A percentile compares a stretch with the other conserved stretches of the same genome.
Evolutionary conservation across 2,113 vertebrate genomes (phyloP).

Genomic region (Neodon shergylaensis): DNA sequence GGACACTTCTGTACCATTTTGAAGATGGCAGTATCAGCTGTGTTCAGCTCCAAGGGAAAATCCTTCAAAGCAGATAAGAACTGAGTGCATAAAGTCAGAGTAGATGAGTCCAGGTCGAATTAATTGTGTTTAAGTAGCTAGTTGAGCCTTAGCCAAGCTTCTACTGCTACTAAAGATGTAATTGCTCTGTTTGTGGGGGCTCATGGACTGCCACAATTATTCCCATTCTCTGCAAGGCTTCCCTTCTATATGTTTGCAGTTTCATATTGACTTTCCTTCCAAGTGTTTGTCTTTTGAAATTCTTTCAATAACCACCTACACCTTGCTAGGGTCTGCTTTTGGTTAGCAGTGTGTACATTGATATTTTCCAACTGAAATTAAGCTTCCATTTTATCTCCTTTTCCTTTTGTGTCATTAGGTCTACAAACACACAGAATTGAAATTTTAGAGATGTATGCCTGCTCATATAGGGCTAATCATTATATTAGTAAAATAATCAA

Average conservation of each 20-base stretch:
- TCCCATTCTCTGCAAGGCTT: not conserved
- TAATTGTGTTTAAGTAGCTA: not conserved
- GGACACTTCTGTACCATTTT: not conserved
- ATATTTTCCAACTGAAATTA: conserved; percentile 4
- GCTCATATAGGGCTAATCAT: conserved; percentile 49
- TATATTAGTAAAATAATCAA: conserved; percentile 76
- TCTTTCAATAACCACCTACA: not conserved
- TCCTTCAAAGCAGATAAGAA: not conserved
- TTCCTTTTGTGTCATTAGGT: conserved; percentile 62
- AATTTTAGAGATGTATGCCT: conserved; percentile 69
- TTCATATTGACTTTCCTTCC: conserved; percentile 40
- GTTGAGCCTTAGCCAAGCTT: not conserved
- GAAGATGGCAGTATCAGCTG: not conserved
- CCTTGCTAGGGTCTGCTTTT: not conserved
- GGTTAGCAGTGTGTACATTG: not conserved
- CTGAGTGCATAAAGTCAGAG: not conserved
- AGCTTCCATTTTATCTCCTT: conserved; percentile 52
- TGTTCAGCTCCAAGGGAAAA: not conserved
- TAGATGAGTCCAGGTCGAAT: not conserved
- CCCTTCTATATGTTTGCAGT: not conserved
- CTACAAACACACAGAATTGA: conserved; percentile 64
- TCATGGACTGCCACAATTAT: not conserved
- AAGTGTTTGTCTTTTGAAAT: conserved; percentile 11
- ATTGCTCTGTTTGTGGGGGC: not conserved
- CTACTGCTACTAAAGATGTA: not conserved